Evolutionary conservation across 2,113 vertebrate species (phyloP), one percentile per base, ranked within the genome.

Genomic region (Barbus barbus): DNA sequence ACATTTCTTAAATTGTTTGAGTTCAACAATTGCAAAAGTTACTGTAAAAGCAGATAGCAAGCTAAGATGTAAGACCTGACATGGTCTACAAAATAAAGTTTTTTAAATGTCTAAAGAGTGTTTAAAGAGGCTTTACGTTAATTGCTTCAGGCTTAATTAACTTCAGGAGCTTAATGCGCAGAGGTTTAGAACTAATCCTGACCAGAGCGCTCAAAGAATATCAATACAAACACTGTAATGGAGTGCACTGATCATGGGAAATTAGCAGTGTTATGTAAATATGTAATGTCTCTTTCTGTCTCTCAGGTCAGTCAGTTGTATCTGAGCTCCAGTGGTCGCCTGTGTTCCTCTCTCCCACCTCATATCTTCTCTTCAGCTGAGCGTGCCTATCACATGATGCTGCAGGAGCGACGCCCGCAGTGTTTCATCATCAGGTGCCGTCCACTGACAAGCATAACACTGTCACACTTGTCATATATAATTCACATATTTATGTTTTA

Each of bases 331-430:
- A 94, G 95, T 2, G 97, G 96, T 44, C 95, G 94, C 9, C 73
- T 96, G 16, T 96, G 95, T 86, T 95, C 97, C 16, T 96, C 96
- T 4, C 94, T 99, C 86, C 98, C 98, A 0, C 98, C 98, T 5
- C 98, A 99, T 90, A 96, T 99, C 89, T 99, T 97, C 93, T 97
- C 96, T 83, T 98, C 96, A 18, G 95, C 97, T 0, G 98, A 99
- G 88, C 92, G 96, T 86, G 96, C 97, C 22, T 97, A 95, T 87
- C 97, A 98, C 91, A 96, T 96, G 95, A 95, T 98, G 90, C 94
- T 97, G 88, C 96, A 96, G 91, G 96, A 99, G 88, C 93, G 91
- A 78, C 94, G 88, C 28, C 95, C 96, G 0, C 98, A 99, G 56
- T 97, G 96, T 89, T 98, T 99, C 91, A 94, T 99, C 81, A 92